Percentiles rank a stretch among this genome's conserved stretches.
phyloP scores from a whole-genome alignment of 2,888 invertebrate genomes.

The Nebria salina region DNA sequence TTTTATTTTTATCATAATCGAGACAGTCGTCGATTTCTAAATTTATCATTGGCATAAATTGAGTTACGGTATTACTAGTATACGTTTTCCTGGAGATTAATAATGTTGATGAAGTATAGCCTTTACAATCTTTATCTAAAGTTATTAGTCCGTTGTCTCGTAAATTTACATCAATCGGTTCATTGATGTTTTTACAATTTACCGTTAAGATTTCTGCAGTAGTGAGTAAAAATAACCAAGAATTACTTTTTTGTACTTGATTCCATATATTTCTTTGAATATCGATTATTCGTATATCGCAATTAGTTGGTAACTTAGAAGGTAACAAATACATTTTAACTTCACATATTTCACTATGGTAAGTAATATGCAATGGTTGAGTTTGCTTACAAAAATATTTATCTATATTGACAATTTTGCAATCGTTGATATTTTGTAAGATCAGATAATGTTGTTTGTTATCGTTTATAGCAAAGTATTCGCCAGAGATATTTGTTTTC shows the following conservation, averaged over 20 bases:
- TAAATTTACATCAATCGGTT: no score
- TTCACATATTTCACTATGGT: constrained; percentile 9
- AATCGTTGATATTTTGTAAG: constrained; percentile 15
- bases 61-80: neutral
- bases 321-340: constrained; percentile 11
- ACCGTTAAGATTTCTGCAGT: no score
- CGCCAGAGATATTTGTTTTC: constrained; percentile 19
- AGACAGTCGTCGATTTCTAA: neutral
- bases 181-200: no score
- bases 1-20: neutral
- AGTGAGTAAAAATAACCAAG: neutral
- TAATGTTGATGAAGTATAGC: no score
- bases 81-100: no score
- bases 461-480: constrained; percentile 16
- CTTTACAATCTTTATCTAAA: no score
- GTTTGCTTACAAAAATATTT: constrained; percentile 22
- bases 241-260: constrained; percentile 7
- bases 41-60: neutral
- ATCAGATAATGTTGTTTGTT: constrained; percentile 27
- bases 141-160: no score
- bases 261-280: constrained; percentile 14
- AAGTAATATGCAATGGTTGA: constrained; percentile 18
- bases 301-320: neutral
- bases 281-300: constrained; percentile 9
- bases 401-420: constrained; percentile 25